Conservation (phyloP, 2,113 vertebrate genomes). For the Typhlomys cinereus region DNA sequence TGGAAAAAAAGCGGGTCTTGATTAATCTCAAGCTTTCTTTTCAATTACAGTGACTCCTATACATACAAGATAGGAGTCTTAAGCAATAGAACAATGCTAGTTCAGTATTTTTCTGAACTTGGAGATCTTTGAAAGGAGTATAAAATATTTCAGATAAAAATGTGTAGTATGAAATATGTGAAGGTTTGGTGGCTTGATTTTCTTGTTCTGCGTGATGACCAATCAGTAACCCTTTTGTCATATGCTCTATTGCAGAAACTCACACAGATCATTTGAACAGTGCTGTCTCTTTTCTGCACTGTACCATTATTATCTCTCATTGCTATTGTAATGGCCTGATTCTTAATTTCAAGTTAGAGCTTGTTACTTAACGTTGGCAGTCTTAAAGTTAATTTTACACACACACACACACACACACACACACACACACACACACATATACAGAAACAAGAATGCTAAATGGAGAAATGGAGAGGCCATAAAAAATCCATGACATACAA, state of each 20-base stretch:
- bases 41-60: neutral
- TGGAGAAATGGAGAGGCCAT: neutral
- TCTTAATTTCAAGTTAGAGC: conserved; percentile 24
- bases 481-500: neutral
- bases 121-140: neutral
- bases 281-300: neutral
- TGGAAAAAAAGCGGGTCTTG: conserved; percentile 1
- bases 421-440: neutral
- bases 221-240: neutral
- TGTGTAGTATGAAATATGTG: conserved; percentile 13
- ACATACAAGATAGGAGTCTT: neutral
- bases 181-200: conserved; percentile 19
- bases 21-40: neutral
- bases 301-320: neutral
- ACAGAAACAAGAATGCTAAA: neutral
- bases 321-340: neutral
- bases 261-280: neutral
- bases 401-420: neutral
- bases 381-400: neutral
- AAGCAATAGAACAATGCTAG: neutral
- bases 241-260: neutral
- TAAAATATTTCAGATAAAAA: neutral
- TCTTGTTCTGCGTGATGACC: neutral
- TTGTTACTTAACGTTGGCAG: neutral
- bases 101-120: neutral